Conservation (phyloP, 2,888 invertebrate species). For the Hypercompe scribonia region DNA sequence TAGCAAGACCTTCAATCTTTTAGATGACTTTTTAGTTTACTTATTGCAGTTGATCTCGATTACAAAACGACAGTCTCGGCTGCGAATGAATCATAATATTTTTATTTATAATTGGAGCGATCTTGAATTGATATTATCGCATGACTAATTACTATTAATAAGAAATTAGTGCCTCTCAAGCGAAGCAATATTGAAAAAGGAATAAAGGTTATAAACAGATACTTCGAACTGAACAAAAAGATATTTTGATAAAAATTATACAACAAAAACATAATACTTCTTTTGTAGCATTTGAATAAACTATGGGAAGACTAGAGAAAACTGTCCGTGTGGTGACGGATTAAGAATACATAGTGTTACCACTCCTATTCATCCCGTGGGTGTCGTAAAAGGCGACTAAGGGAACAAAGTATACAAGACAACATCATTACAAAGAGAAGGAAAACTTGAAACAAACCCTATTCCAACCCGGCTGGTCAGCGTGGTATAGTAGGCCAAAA, state of each 20-base stretch:
- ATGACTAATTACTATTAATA: not conserved
- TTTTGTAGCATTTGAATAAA: not conserved
- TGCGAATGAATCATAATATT: not conserved
- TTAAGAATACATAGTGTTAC: no score
- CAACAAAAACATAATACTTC: not conserved
- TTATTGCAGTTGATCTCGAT: constrained; percentile 2
- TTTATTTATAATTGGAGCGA: not conserved
- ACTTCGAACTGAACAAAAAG: not conserved
- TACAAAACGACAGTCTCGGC: not conserved
- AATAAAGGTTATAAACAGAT: not conserved
- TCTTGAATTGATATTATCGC: not conserved
- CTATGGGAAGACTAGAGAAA: no score
- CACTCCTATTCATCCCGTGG: no score
- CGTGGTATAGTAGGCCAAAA: no score
- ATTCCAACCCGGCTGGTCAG: no score
- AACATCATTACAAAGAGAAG: no score
- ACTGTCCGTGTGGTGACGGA: no score
- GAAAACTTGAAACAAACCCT: no score
- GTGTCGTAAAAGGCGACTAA: no score
- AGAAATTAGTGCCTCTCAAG: not conserved
- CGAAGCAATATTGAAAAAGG: not conserved
- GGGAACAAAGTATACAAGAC: no score
- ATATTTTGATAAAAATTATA: not conserved
- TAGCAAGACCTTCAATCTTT: not conserved
- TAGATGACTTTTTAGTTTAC: not conserved